Base-by-base conservation (phyloP, 2,888 invertebrate species). In the Spialia ferax region DNA sequence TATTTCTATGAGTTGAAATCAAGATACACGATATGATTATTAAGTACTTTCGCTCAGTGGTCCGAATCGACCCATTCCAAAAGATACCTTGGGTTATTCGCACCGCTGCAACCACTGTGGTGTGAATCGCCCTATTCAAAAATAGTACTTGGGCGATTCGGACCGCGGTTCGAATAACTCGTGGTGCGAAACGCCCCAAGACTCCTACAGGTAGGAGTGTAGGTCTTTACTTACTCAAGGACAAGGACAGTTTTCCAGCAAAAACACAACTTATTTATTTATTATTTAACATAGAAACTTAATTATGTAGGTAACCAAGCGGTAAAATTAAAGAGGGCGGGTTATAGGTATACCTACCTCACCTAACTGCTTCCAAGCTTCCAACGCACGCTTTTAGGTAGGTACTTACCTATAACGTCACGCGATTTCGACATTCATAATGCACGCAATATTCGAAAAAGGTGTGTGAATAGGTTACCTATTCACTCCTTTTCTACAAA, bases 381-480 rank as follows among this genome's bases (percentile, higher is more conserved):
- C n/a, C n/a, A n/a, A n/a, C n/a, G n/a, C 45, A 26, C 45, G 29
- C 60, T 60, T 60, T 60, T 60, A 60, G n/a, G n/a, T n/a, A n/a
- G n/a, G n/a, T n/a, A n/a, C 23, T 13, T 38, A 23, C n/a, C n/a
- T 42, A 55, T 38, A 18, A n/a, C n/a, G 32, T 45, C 55, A 63
- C 63, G 63, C 63, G 55, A 63, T 55, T 29, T 45, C 45, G 29
- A 45, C 63, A 63, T 55, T 55, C 45, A n/a, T 15, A 22, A 29
- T 35, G 20, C 63, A 63, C 63, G 63, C 63, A 63, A 29, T 20
- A 32, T 50, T 32, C 20, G 13, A 32, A 32, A 48, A 48, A 48
- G 6, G 20, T 48, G 6, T 48, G 2, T 48, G 8, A 29, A 7
- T 29, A 29, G n/a, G n/a, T n/a, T n/a, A n/a, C n/a, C n/a, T n/a